These are phyloP conservation scores for Larimichthys crocea DNA, from an alignment of 2,113 vertebrate species.

Conservation along the genomic window DNA sequence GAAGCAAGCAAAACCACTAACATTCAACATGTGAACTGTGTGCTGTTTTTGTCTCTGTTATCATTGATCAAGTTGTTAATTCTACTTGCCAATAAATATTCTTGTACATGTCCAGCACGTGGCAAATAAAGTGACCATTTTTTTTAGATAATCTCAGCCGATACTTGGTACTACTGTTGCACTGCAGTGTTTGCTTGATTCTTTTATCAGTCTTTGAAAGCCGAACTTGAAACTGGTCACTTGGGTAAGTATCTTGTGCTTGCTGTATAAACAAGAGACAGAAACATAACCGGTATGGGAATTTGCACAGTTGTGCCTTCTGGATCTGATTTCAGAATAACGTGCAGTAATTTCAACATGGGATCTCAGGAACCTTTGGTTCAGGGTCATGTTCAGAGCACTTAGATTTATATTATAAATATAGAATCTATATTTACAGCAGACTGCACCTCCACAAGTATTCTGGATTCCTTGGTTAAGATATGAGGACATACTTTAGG, in stretches of 20 bases:
- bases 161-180: no score
- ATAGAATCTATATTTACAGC: not conserved
- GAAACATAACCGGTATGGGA: constrained; percentile 1
- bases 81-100: not conserved
- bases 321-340: not conserved
- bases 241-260: constrained; percentile 19
- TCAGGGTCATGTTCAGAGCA: not conserved
- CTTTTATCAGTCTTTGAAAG: constrained; percentile 23
- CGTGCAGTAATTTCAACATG: not conserved
- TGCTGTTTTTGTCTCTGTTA: no score
- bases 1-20: not conserved
- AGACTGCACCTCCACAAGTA: not conserved
- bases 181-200: constrained; percentile 29
- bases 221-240: constrained; percentile 33
- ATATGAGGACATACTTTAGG: not conserved
- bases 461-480: not conserved
- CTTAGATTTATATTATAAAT: not conserved
- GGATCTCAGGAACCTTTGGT: constrained; percentile 2
- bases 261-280: constrained; percentile 7
- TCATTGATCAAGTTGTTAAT: not conserved
- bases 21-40: not conserved
- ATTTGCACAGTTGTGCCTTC: not conserved
- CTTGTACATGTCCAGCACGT: not conserved
- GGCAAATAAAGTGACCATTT: no score
- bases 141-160: not conserved